A percentile compares a stretch with the other conserved stretches of the same genome.
Conservation (phyloP, 2,888 invertebrate genomes). For the Agrochola lota region DNA sequence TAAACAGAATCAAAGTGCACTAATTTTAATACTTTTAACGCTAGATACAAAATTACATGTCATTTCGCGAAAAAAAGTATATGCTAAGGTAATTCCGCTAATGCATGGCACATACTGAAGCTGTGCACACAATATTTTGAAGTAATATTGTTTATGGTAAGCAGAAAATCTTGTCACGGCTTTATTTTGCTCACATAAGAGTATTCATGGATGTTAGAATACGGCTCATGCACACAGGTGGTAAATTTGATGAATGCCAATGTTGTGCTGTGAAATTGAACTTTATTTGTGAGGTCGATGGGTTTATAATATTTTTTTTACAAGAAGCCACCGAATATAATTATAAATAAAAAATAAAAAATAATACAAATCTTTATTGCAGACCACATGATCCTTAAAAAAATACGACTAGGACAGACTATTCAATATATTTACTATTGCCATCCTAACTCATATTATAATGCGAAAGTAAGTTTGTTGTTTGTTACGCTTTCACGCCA, state of each 20-base stretch:
- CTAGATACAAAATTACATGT: slow-evolving; percentile 48
- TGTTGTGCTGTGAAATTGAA: background rate
- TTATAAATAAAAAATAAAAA: too few relatives aligned
- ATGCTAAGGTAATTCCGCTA: slow-evolving; percentile 62
- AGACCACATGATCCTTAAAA: too few relatives aligned
- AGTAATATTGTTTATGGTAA: slow-evolving; percentile 88
- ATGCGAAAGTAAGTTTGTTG: too few relatives aligned
- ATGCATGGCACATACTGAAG: slow-evolving; percentile 54
- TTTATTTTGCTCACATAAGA: slow-evolving; percentile 74
- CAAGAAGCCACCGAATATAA: too few relatives aligned
- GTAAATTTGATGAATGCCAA: background rate
- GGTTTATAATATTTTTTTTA: too few relatives aligned
- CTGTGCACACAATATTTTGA: slow-evolving; percentile 73
- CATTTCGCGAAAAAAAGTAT: slow-evolving; percentile 41
- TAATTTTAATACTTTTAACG: slow-evolving; percentile 47
- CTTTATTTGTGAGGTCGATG: too few relatives aligned
- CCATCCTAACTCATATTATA: too few relatives aligned
- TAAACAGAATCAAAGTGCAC: slow-evolving; percentile 4
- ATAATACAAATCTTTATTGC: too few relatives aligned
- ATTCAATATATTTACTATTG: too few relatives aligned
- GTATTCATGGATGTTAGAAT: slow-evolving; percentile 65
- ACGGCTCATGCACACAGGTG: slow-evolving; percentile 42
- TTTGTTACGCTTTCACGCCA: too few relatives aligned
- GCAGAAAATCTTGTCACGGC: slow-evolving; percentile 87
- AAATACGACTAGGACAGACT: too few relatives aligned